Conservation (phyloP, 2,888 invertebrate species). For the Drosophila maculinotata region DNA sequence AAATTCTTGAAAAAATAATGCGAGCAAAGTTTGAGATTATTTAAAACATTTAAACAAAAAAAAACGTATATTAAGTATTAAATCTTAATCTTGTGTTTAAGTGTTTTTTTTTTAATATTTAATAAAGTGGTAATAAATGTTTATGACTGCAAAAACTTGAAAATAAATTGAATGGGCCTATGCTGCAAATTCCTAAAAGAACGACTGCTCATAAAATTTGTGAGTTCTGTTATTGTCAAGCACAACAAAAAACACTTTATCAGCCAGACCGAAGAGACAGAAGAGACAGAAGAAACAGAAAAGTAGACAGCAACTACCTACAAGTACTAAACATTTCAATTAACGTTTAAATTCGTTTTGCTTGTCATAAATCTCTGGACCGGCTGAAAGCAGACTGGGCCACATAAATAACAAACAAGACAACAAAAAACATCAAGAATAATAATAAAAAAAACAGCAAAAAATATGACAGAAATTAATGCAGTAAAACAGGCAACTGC, state of each 20-base stretch:
- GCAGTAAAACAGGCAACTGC: slow-evolving; percentile 33
- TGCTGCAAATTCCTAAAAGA: background rate
- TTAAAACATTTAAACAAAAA: background rate
- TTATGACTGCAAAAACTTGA: background rate
- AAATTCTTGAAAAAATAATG: background rate
- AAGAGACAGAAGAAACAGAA: background rate
- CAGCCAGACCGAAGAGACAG: background rate
- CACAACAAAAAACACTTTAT: slow-evolving; percentile 1
- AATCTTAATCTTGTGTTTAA: too few species aligned
- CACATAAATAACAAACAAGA: slow-evolving; percentile 21
- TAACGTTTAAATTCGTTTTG: slow-evolving; percentile 50
- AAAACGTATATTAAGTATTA: too few species aligned
- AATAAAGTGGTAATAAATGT: background rate
- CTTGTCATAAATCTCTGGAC: slow-evolving; percentile 40
- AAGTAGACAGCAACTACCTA: slow-evolving; percentile 14
- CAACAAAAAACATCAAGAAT: slow-evolving; percentile 7
- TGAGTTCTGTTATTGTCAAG: slow-evolving; percentile 2
- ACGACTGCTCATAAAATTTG: slow-evolving; percentile 20
- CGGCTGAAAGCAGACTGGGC: slow-evolving; percentile 3
- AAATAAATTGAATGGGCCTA: background rate
- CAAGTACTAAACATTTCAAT: slow-evolving; percentile 49
- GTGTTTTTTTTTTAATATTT: too few species aligned
- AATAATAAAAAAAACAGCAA: slow-evolving; percentile 14
- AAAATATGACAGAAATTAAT: slow-evolving; percentile 63
- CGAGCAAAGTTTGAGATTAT: slow-evolving; percentile 6